phyloP scores from a whole-genome alignment of 2,888 invertebrate species.

The Pandemis cinnamomeana region DNA sequence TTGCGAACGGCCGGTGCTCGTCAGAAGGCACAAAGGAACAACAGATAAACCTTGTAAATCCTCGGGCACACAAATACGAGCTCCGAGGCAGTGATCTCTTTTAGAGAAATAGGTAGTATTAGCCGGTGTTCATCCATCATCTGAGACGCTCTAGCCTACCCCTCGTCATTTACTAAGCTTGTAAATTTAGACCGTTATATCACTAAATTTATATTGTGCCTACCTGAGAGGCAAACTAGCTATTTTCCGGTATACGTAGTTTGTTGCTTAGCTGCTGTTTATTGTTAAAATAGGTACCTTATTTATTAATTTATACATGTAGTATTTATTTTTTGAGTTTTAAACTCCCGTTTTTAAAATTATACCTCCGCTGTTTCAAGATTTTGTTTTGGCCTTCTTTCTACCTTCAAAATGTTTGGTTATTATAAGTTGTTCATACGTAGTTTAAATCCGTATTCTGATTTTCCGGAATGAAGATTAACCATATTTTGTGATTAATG shows the following conservation, averaged over 20 bases:
- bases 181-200: constrained; percentile 25
- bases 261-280: neutral
- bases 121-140: constrained; percentile 40
- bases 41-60: constrained; percentile 66
- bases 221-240: neutral
- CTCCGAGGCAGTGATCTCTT: constrained; percentile 47
- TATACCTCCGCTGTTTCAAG: too few species aligned
- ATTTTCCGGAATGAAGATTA: neutral
- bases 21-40: constrained; percentile 58
- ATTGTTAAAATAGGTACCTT: neutral
- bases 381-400: too few species aligned
- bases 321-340: too few species aligned
- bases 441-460: too few species aligned
- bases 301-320: too few species aligned
- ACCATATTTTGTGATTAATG: neutral
- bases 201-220: constrained; percentile 1
- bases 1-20: constrained; percentile 26
- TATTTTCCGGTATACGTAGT: neutral
- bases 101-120: constrained; percentile 33
- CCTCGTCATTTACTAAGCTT: constrained; percentile 33
- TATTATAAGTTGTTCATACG: too few species aligned
- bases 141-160: constrained; percentile 20
- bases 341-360: too few species aligned
- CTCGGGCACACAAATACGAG: constrained; percentile 63
- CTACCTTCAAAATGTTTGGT: too few species aligned